Evolutionary conservation across 2,797 vertebrate genomes (phyloP).

Genomic region (Sparus aurata): DNA sequence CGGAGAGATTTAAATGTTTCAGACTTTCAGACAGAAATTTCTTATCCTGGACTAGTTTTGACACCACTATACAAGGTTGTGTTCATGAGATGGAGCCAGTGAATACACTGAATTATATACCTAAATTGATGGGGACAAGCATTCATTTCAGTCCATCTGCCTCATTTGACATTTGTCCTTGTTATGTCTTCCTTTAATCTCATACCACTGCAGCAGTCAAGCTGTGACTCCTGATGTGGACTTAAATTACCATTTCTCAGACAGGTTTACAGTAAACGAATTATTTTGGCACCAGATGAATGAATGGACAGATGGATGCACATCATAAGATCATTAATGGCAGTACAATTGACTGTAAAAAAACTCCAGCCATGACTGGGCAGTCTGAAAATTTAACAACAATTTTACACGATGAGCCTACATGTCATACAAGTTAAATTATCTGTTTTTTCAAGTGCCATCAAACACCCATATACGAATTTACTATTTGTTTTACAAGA

Average conservation of each 20-base stretch:
- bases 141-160: not conserved
- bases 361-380: not conserved
- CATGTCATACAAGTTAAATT: not conserved
- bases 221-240: conserved; percentile 7
- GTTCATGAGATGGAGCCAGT: not conserved
- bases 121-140: not conserved
- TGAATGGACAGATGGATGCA: conserved; percentile 7
- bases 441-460: not conserved
- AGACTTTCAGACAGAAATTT: no score
- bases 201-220: not conserved
- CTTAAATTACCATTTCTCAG: not conserved
- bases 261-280: conserved; percentile 13
- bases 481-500: not conserved
- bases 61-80: no score
- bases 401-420: not conserved
- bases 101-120: not conserved
- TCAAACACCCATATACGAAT: not conserved
- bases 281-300: not conserved
- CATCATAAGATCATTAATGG: conserved; percentile 17
- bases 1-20: no score
- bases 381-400: not conserved
- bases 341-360: not conserved
- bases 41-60: not conserved
- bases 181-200: not conserved
- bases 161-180: not conserved